A percentile compares a stretch with the other conserved stretches of the same genome.
Evolutionary conservation across 2,113 vertebrate species (phyloP).

Genomic region (Ramphastos sulfuratus): DNA sequence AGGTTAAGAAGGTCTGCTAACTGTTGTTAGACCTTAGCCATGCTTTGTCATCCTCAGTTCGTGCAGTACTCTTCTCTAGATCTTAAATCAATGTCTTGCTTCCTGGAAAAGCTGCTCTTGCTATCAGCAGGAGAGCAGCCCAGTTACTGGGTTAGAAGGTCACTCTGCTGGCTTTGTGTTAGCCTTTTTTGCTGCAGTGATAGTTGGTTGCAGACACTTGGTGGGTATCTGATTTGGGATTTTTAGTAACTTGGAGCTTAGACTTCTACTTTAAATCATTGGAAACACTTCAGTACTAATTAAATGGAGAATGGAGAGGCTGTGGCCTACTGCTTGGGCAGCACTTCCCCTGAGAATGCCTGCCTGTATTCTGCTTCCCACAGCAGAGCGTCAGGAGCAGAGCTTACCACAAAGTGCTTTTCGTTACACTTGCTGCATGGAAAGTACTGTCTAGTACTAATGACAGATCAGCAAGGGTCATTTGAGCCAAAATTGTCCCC

Average conservation of each 20-base stretch:
- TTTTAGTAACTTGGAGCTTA: not conserved
- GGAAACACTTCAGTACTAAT: not conserved
- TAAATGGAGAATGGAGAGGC: slow-evolving; percentile 10
- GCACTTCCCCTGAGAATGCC: slow-evolving; percentile 30
- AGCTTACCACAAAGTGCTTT: slow-evolving; percentile 50
- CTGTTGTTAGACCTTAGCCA: not conserved
- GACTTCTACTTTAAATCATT: not conserved
- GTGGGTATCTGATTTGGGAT: not conserved
- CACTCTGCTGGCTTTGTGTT: not conserved
- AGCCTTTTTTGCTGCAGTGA: not conserved
- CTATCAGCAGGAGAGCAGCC: not conserved
- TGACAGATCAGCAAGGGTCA: slow-evolving; percentile 41
- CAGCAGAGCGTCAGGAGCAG: not conserved
- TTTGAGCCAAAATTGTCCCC: slow-evolving; percentile 5
- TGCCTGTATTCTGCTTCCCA: slow-evolving; percentile 56
- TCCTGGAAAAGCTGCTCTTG: not conserved
- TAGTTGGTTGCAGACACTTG: not conserved
- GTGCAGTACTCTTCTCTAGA: not conserved
- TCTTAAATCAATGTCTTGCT: not conserved
- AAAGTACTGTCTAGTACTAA: slow-evolving; percentile 44
- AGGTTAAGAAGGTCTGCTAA: not conserved
- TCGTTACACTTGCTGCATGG: slow-evolving; percentile 60
- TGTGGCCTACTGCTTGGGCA: not conserved
- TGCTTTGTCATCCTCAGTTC: not conserved
- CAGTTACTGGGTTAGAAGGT: not conserved